These are phyloP conservation scores for Heterotilapia buettikoferi DNA, from an alignment of 2,113 vertebrate genomes.

Conservation along the genomic window DNA sequence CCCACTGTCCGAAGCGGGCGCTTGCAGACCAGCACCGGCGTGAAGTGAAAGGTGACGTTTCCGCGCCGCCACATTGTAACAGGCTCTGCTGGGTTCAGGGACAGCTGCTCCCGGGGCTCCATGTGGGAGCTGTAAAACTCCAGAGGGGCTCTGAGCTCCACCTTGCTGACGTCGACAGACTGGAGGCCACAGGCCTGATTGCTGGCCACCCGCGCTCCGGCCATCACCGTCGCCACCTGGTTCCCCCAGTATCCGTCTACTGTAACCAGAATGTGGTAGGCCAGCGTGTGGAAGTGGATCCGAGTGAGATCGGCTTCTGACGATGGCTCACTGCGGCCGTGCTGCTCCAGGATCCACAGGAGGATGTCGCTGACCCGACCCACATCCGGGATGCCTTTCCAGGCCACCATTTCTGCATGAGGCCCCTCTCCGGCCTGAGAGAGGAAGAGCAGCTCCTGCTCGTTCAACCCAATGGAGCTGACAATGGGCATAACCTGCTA, in stretches of 20 bases:
- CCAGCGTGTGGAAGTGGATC: constrained; percentile 95
- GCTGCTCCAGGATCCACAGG: constrained; percentile 87
- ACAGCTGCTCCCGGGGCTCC: constrained; percentile 65
- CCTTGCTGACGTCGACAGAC: constrained; percentile 73
- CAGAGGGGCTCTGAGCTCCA: constrained; percentile 79
- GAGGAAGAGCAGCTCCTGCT: constrained; percentile 96
- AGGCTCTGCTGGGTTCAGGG: constrained; percentile 76
- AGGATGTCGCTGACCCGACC: constrained; percentile 91
- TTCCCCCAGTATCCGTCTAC: constrained; percentile 92
- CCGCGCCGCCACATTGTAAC: constrained; percentile 81
- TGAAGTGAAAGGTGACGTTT: constrained; percentile 86
- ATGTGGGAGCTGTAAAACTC: constrained; percentile 80
- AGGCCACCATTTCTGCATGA: constrained; percentile 77
- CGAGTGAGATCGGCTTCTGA: constrained; percentile 82
- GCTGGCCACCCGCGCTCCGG: constrained; percentile 85
- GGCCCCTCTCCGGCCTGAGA: constrained; percentile 84
- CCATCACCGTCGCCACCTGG: constrained; percentile 84
- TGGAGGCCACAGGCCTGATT: constrained; percentile 85
- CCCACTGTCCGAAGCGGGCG: constrained; percentile 91
- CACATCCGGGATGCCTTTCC: constrained; percentile 83
- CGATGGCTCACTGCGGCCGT: constrained; percentile 64
- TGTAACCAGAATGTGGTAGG: constrained; percentile 88
- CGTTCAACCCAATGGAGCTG: constrained; percentile 92
- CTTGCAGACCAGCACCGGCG: constrained; percentile 88
- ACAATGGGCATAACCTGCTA: constrained; percentile 97